These are phyloP conservation scores for Bagarius yarrelli DNA, from an alignment of 2,113 vertebrate species.

Conservation along the genomic window DNA sequence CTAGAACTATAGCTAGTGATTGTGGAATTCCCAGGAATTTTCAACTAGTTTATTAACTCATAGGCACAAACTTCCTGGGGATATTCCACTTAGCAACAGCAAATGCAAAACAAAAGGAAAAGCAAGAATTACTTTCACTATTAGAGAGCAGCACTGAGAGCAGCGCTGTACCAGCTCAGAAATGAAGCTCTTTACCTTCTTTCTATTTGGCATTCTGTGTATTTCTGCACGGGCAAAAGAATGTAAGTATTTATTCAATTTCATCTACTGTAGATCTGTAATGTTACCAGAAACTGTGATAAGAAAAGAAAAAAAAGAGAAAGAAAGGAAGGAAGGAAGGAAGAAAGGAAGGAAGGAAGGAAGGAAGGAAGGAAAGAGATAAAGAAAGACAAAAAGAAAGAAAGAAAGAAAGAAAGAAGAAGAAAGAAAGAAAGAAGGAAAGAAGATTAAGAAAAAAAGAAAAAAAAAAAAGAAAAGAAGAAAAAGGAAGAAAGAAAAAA, in stretches of 20 bases:
- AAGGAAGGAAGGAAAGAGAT: too few relatives aligned
- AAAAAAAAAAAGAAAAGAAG: too few relatives aligned
- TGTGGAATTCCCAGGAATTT: conserved; percentile 33
- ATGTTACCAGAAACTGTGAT: too few relatives aligned
- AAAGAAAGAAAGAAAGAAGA: too few relatives aligned
- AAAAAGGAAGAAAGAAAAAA: too few relatives aligned
- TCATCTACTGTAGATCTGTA: not conserved
- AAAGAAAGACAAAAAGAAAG: too few relatives aligned
- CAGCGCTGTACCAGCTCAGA: not conserved
- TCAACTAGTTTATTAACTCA: not conserved
- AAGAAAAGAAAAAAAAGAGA: too few relatives aligned
- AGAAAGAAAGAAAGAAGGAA: too few relatives aligned
- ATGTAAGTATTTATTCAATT: conserved; percentile 40
- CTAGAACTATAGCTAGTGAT: not conserved
- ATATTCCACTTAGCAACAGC: conserved; percentile 55
- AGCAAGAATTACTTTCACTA: not conserved
- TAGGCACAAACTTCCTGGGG: conserved; percentile 35
- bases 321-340: too few relatives aligned
- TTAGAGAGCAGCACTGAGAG: not conserved
- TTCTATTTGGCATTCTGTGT: conserved; percentile 12
- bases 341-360: too few relatives aligned
- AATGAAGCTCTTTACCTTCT: conserved; percentile 40
- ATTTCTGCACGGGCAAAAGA: conserved; percentile 15
- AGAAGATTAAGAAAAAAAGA: too few relatives aligned
- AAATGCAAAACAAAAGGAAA: not conserved